Evolutionary conservation across 2,113 vertebrate species (phyloP).

Genomic region (Corythornis cristatus): DNA sequence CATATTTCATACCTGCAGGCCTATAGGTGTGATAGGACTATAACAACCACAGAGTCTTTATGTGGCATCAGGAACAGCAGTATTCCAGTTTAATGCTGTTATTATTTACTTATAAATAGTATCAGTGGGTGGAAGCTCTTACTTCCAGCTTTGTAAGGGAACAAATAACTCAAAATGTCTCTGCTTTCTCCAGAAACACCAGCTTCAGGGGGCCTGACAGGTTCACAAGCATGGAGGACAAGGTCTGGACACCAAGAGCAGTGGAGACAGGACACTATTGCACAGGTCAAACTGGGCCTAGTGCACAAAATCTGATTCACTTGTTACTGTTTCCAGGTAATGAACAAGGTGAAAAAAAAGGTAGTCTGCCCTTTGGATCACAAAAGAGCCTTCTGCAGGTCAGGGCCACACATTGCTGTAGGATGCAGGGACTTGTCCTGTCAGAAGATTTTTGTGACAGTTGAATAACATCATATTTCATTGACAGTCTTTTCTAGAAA

Average conservation of each 20-base stretch:
- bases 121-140: not conserved
- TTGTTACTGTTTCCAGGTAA: not conserved
- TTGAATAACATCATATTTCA: not conserved
- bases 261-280: not conserved
- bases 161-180: not conserved
- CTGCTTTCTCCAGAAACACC: not conserved
- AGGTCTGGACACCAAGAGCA: not conserved
- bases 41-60: not conserved
- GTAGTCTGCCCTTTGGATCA: not conserved
- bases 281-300: accelerated
- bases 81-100: not conserved
- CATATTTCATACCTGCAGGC: not conserved
- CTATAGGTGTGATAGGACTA: not conserved
- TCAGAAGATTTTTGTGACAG: not conserved
- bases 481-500: not conserved
- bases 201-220: not conserved
- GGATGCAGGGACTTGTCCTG: not conserved
- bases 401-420: accelerated
- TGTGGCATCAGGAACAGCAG: not conserved
- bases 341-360: not conserved
- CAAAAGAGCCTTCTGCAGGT: not conserved
- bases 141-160: conserved; percentile 4
- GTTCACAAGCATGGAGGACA: not conserved
- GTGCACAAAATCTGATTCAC: not conserved
- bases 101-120: not conserved